phyloP scores from a whole-genome alignment of 2,113 vertebrate genomes.

The Alouatta palliata region DNA sequence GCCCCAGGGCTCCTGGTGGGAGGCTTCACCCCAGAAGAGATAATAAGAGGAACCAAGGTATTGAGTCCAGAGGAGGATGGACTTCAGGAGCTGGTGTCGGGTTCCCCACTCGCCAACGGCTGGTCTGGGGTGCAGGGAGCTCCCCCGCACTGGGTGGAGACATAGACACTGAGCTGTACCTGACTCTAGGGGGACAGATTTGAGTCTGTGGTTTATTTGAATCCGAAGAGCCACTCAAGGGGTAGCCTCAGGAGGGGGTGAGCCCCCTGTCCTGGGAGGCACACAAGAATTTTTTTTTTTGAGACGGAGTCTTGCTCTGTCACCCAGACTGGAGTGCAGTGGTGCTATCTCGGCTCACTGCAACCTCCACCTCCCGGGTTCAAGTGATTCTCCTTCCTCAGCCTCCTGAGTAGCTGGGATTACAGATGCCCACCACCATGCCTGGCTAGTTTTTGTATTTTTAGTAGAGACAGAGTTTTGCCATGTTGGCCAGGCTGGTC shows the following conservation, averaged over 20 bases:
- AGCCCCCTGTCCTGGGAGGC: not conserved
- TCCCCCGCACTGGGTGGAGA: not conserved
- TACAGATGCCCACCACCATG: too few relatives aligned
- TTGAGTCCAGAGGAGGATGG: not conserved
- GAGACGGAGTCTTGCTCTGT: too few relatives aligned
- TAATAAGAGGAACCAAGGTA: too few relatives aligned
- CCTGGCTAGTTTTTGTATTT: too few relatives aligned
- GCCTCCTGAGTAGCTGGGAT: too few relatives aligned
- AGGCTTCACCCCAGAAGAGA: not conserved
- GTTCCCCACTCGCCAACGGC: not conserved
- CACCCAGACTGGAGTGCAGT: too few relatives aligned
- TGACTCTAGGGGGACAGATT: not conserved
- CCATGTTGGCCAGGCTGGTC: too few relatives aligned
- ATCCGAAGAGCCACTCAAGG: not conserved
- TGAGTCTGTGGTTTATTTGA: not conserved
- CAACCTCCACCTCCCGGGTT: too few relatives aligned
- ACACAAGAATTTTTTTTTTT: not conserved
- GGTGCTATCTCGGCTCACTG: too few relatives aligned
- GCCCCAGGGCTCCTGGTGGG: not conserved
- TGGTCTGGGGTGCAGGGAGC: not conserved
- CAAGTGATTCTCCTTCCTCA: too few relatives aligned
- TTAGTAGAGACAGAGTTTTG: too few relatives aligned
- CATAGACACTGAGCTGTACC: not conserved
- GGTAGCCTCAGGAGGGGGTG: not conserved
- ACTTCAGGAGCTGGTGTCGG: not conserved